These are phyloP conservation scores for Halcyon badia DNA, from an alignment of 2,797 vertebrate species.

Conservation along the genomic window DNA sequence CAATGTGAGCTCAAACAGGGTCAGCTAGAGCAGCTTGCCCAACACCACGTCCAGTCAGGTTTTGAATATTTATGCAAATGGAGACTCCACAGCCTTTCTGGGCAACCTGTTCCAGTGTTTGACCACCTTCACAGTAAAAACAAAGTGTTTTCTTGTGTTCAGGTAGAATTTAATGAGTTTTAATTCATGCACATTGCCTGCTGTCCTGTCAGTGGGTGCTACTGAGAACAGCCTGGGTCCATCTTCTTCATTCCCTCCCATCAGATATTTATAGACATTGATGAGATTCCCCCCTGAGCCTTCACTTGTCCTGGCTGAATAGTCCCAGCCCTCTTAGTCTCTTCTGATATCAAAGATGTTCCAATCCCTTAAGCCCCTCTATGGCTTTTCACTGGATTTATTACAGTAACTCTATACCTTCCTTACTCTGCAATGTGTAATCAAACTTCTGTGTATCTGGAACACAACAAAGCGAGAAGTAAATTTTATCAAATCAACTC, in stretches of 20 bases:
- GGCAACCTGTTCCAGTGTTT: background rate
- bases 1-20: background rate
- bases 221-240: background rate
- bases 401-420: background rate
- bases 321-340: too few species aligned
- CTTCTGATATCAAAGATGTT: too few species aligned
- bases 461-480: background rate
- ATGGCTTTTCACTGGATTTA: background rate
- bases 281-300: background rate
- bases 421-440: background rate
- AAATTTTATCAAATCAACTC: background rate
- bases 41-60: background rate
- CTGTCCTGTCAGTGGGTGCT: background rate
- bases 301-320: background rate
- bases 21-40: background rate
- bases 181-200: background rate
- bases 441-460: background rate
- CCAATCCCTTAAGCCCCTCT: background rate
- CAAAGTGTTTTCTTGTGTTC: background rate
- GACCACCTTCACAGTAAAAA: background rate
- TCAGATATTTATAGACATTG: background rate
- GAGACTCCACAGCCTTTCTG: background rate
- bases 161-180: background rate
- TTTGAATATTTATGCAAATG: background rate
- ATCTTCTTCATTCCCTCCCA: background rate